phyloP scores from a whole-genome alignment of 2,888 invertebrate species.

The Hydroisotoma schaefferi region DNA sequence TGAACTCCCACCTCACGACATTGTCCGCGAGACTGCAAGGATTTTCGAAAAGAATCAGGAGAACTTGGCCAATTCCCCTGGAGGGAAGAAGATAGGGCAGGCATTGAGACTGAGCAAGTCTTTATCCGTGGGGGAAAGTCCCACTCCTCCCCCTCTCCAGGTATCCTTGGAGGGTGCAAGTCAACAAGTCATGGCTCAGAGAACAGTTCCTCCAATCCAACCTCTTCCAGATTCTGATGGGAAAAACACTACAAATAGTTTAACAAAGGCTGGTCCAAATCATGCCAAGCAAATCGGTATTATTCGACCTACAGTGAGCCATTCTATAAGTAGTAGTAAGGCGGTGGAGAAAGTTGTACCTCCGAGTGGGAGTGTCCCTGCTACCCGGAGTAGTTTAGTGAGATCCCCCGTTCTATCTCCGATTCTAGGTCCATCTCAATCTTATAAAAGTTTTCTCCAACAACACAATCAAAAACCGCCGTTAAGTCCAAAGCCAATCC shows the following conservation, averaged over 20 bases:
- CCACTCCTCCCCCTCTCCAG: constrained; percentile 47
- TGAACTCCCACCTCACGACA: constrained; percentile 82
- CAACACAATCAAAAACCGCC: constrained; percentile 38
- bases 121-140: constrained; percentile 35
- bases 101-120: constrained; percentile 43
- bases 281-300: constrained; percentile 56
- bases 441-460: constrained; percentile 25
- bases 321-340: constrained; percentile 9
- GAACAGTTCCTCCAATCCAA: constrained; percentile 35
- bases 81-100: constrained; percentile 40
- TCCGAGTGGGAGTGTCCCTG: no score
- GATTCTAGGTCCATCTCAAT: constrained; percentile 15
- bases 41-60: constrained; percentile 68
- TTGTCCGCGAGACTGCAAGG: constrained; percentile 78
- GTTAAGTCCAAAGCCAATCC: constrained; percentile 46
- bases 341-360: no score
- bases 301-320: constrained; percentile 55
- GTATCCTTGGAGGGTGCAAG: no score
- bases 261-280: constrained; percentile 15
- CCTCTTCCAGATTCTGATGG: constrained; percentile 38
- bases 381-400: not conserved
- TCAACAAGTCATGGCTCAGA: constrained; percentile 36
- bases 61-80: constrained; percentile 18
- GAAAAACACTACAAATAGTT: constrained; percentile 27
- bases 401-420: constrained; percentile 30